These are phyloP conservation scores for Phyllostomus hastatus DNA, from an alignment of 2,113 vertebrate species.

Conservation along the genomic window DNA sequence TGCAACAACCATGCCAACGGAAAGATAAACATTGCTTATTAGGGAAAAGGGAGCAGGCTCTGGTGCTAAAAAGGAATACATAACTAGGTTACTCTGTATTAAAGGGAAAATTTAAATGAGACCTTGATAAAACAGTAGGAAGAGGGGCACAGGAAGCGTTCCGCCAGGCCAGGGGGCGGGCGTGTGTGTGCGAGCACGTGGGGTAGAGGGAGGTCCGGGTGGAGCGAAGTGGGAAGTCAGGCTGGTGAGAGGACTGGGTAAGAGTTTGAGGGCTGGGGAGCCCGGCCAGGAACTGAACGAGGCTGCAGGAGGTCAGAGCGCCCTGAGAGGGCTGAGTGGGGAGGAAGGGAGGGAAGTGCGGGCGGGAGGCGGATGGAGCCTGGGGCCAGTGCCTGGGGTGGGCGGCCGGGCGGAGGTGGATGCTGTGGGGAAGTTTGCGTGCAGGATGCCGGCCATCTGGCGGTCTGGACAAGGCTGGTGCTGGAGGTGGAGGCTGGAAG, in stretches of 20 bases:
- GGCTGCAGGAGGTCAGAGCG: background rate
- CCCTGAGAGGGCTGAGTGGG: background rate
- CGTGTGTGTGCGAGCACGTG: too few relatives aligned
- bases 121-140: background rate
- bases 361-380: too few relatives aligned
- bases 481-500: too few relatives aligned
- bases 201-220: too few relatives aligned
- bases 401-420: too few relatives aligned
- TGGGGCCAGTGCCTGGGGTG: too few relatives aligned
- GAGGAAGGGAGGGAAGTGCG: background rate
- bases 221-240: background rate
- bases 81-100: background rate
- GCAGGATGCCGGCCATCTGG: too few relatives aligned
- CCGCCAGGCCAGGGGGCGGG: background rate
- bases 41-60: background rate
- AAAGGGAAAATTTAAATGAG: background rate
- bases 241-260: background rate
- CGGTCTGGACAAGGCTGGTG: too few relatives aligned
- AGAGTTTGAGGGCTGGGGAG: background rate
- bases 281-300: background rate
- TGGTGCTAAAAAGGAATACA: background rate
- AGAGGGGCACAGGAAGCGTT: too few relatives aligned
- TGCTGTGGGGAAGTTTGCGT: too few relatives aligned
- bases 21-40: background rate
- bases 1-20: background rate